Evolutionary conservation across 2,113 vertebrate species (phyloP).

Genomic region (Xenopus borealis): DNA sequence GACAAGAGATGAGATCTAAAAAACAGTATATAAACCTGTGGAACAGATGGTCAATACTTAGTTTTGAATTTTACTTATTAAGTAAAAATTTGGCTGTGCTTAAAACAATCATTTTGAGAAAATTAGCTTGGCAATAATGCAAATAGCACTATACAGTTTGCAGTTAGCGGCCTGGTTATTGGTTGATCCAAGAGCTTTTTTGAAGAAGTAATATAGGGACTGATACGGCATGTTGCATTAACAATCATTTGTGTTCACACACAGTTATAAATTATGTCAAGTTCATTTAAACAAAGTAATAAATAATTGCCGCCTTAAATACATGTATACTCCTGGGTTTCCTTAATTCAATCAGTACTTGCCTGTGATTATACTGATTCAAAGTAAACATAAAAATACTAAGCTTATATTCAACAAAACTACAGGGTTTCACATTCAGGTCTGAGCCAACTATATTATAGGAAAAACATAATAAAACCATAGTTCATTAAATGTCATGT

Average conservation of each 20-base stretch:
- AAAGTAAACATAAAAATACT: background rate
- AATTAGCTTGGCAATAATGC: conserved; percentile 29
- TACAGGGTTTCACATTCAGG: background rate
- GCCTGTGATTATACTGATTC: background rate
- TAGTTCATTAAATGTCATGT: conserved; percentile 5
- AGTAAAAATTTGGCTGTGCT: conserved; percentile 37
- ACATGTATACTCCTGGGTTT: too few species aligned
- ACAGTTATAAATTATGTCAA: background rate
- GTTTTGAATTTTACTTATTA: conserved; percentile 41
- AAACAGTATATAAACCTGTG: conserved; percentile 32
- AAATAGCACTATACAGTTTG: conserved; percentile 8
- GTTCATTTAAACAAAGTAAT: background rate
- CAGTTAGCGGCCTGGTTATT: conserved; percentile 11
- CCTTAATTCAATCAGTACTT: too few species aligned
- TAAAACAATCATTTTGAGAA: conserved; percentile 32
- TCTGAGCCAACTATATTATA: background rate
- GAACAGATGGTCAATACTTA: conserved; percentile 46
- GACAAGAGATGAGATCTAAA: conserved; percentile 16
- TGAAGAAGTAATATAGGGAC: conserved; percentile 11
- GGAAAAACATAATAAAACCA: conserved; percentile 13
- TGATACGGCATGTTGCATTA: background rate
- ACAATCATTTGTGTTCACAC: conserved; percentile 3
- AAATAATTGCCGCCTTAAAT: too few species aligned
- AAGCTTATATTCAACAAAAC: background rate
- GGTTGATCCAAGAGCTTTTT: background rate